Base-by-base conservation (phyloP, 2,797 vertebrate genomes). In the Rhabdophis nuchalis region DNA sequence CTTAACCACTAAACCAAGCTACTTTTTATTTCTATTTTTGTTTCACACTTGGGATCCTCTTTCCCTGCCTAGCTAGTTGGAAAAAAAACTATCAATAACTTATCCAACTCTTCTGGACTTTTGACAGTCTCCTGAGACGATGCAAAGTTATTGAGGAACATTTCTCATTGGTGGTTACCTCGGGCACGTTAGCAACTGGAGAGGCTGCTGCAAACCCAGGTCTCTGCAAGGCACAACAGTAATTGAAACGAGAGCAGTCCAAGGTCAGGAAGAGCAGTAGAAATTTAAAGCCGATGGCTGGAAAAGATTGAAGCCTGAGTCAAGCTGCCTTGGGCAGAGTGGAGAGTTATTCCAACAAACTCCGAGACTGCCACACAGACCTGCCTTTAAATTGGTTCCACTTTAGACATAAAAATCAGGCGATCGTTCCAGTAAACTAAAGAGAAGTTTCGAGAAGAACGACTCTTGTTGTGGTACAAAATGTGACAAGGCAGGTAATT, bases 81-180 rank as follows among this genome's bases (percentile, higher is more conserved):
- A 1, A 57, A 93, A 96, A 95, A 32, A 0, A 0, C 27, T 86
- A 94, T 92, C 94, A 93, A 91, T 87, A 94, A 92, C 94, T 95
- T 93, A 97, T 92, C 96, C 94, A 96, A 95, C 93, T 95, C 95
- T 97, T 94, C 93, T 93, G 95, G 92, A 95, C 96, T 91, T 87
- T 95, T 95, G 93, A 7, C 94, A 86, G 96, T 96, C 96, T 91
- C 95, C 96, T 96, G 97, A 97, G 97, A 97, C 94, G 95, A 90
- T 94, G 89, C 85, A 95, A 94, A 95, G 14, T 97, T 95, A 93
- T 91, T 0, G 14, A 52, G 53, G 16, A 87, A 94, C 93, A 96
- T 95, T 95, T 95, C 95, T 94, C 58, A 95, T 87, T 91, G 5
- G 93, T 94, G 89, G 23, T 29, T 88, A 23, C 52, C 12, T 53